These are phyloP conservation scores for Picathartes gymnocephalus DNA, from an alignment of 2,113 vertebrate species.

Conservation along the genomic window DNA sequence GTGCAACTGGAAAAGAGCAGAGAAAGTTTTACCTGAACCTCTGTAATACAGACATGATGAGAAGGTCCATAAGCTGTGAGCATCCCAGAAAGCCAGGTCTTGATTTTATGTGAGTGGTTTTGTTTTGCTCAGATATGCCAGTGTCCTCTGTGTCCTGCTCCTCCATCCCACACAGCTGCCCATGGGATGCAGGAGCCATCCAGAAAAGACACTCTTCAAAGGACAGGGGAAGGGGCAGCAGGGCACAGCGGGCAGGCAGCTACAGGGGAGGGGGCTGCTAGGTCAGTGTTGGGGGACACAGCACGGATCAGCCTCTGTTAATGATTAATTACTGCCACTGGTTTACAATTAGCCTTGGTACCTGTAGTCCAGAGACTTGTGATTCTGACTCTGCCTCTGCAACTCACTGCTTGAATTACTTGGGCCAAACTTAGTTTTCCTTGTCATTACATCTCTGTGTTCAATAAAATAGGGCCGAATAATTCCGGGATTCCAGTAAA, in stretches of 20 bases:
- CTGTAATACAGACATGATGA: accelerated
- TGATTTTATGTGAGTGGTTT: background rate
- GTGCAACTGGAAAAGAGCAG: background rate
- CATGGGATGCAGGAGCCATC: background rate
- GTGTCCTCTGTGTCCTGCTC: background rate
- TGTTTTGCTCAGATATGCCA: background rate
- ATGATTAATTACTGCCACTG: background rate
- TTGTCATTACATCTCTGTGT: background rate
- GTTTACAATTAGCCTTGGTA: background rate
- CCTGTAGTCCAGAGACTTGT: background rate
- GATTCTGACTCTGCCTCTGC: background rate
- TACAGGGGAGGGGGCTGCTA: accelerated
- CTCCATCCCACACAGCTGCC: background rate
- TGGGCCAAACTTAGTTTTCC: background rate
- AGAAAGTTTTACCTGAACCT: background rate
- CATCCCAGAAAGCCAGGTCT: background rate
- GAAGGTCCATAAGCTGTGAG: background rate
- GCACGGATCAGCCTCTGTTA: background rate
- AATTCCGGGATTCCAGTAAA: background rate
- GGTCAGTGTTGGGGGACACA: background rate
- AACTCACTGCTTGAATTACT: background rate
- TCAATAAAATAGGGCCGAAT: background rate
- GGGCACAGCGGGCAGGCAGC: background rate
- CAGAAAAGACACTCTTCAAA: conserved; percentile 16
- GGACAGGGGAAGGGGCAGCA: background rate